Evolutionary conservation across 2,888 invertebrate species (phyloP).

Genomic region (Falcaria lacertinaria): DNA sequence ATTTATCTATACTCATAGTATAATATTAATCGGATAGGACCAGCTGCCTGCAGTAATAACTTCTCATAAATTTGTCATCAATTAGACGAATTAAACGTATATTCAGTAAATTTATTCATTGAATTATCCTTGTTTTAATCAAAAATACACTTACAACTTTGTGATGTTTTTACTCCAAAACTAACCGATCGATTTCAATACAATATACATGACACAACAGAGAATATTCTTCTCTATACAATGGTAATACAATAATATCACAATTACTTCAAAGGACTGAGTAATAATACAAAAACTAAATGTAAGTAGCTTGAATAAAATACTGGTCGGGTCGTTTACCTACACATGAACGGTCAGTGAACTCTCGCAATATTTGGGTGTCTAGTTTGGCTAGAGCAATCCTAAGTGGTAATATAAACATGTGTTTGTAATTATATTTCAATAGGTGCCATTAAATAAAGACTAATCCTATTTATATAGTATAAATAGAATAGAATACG

Average conservation of each 20-base stretch:
- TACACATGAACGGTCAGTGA: conserved; percentile 2
- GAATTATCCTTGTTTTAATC: too few relatives aligned
- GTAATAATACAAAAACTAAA: background rate
- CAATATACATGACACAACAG: background rate
- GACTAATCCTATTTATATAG: too few relatives aligned
- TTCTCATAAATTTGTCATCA: too few relatives aligned
- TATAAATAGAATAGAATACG: too few relatives aligned
- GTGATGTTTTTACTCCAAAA: background rate
- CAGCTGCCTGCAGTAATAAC: too few relatives aligned
- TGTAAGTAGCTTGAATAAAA: background rate
- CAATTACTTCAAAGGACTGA: background rate
- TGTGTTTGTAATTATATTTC: background rate
- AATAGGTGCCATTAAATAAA: too few relatives aligned
- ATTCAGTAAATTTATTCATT: too few relatives aligned
- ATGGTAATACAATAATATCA: background rate
- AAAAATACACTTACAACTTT: background rate
- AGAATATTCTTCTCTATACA: background rate
- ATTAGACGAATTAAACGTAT: too few relatives aligned
- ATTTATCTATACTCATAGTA: too few relatives aligned
- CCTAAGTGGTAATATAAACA: background rate
- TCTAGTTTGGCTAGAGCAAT: conserved; percentile 1
- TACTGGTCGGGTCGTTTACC: background rate
- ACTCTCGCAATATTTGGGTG: conserved; percentile 8
- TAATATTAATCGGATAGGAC: too few relatives aligned
- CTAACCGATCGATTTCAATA: background rate